These are phyloP conservation scores for Xiphophorus hellerii DNA, from an alignment of 2,113 vertebrate genomes.

Conservation along the genomic window DNA sequence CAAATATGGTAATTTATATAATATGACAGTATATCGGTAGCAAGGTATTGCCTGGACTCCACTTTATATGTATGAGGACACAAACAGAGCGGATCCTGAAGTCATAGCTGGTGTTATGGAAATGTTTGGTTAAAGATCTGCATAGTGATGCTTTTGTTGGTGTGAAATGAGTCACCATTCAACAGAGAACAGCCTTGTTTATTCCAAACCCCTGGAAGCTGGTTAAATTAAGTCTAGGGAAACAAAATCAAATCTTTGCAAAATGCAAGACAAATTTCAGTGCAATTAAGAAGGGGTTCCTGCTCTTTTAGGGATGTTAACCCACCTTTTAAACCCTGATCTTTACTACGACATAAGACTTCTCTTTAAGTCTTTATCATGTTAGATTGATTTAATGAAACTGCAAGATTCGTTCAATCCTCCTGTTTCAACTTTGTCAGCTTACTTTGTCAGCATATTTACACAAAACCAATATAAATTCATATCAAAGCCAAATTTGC, in stretches of 20 bases:
- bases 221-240: slow-evolving; percentile 33
- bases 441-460: background rate
- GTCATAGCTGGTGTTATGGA: slow-evolving; percentile 40
- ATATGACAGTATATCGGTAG: too few species aligned
- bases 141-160: slow-evolving; percentile 28
- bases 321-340: too few species aligned
- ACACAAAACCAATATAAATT: slow-evolving; percentile 23
- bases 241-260: background rate
- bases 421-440: too few species aligned
- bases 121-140: slow-evolving; percentile 47
- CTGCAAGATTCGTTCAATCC: background rate
- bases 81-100: slow-evolving; percentile 22
- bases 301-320: too few species aligned
- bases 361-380: slow-evolving; percentile 15
- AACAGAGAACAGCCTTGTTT: slow-evolving; percentile 41
- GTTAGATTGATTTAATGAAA: slow-evolving; percentile 20
- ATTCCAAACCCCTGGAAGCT: slow-evolving; percentile 20
- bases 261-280: background rate
- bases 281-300: too few species aligned
- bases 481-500: slow-evolving; percentile 2
- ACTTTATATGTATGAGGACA: slow-evolving; percentile 1
- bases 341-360: background rate
- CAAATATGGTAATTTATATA: too few species aligned
- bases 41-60: background rate
- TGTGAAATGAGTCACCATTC: slow-evolving; percentile 18